Base-by-base conservation (phyloP, 1,140 invertebrate genomes). In the Cydia splendana region DNA sequence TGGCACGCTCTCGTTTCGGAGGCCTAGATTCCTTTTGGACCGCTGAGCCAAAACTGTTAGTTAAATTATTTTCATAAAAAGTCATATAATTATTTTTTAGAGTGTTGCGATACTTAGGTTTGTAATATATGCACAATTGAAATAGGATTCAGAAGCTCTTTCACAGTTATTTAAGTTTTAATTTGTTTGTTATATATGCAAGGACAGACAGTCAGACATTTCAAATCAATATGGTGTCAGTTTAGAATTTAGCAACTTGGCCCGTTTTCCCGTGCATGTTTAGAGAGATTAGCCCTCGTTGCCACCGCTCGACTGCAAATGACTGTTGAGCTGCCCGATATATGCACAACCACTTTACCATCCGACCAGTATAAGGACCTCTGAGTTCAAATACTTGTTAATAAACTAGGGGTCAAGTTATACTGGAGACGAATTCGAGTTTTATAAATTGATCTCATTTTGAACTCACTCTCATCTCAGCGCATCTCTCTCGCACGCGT, bases 241-340 rank as follows among this genome's bases (percentile, higher is more conserved):
- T 57, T 57, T 15, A 1, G n/a, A 13, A 53, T n/a, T 53, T 1
- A n/a, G 6, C 1, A 62, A 62, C 57, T 62, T 62, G 57, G 18
- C 57, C 9, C 9, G 20, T 12, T 24, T 62, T 62, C 7, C 57
- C 18, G 9, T 1, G 57, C 57, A 24, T 24, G 57, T 24, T 62
- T 62, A 24, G 57, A 62, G 57, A 62, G 57, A 62, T 62, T 62
- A 62, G 57, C 20, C 57, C 57, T 62, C 57, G 9, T 24, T n/a
- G 51, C 48, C 57, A 20, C 20, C 10, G n/a, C 57, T 62, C 10
- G 20, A 62, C 57, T 62, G 57, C 57, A 62, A 62, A 62, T 62
- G 57, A 62, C 57, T 20, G n/a, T 62, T 62, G 57, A 62, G 57
- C 48, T 51, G 9, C 57, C 57, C 57, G 20, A 62, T 24, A 62